Conservation (phyloP, 30 jellyfish, hydroid and myxozoan species). For the Hydractinia symbiolongicarpus region DNA sequence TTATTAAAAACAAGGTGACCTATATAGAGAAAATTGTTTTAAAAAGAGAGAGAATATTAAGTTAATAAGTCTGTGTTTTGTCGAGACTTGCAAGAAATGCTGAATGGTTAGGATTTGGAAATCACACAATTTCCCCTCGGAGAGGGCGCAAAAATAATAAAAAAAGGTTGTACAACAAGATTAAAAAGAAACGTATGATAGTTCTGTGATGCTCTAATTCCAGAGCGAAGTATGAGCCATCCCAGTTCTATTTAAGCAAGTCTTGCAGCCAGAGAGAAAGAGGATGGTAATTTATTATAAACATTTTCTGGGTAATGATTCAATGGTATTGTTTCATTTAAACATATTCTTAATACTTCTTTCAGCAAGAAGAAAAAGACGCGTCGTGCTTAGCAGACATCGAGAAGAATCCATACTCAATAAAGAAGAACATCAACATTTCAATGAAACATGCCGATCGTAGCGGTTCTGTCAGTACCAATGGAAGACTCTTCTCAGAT, state of each 20-base stretch:
- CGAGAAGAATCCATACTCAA: constrained; percentile 39
- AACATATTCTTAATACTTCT: background rate
- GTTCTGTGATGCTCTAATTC: too few relatives aligned
- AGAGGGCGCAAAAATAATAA: too few relatives aligned
- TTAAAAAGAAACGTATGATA: too few relatives aligned
- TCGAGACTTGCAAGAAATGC: too few relatives aligned
- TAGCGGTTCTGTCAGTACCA: background rate
- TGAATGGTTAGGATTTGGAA: too few relatives aligned
- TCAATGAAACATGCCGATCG: constrained; percentile 21
- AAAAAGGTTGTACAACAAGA: too few relatives aligned
- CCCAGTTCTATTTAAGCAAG: background rate
- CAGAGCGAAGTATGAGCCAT: too few relatives aligned
- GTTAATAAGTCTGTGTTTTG: too few relatives aligned
- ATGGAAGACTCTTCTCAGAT: background rate
- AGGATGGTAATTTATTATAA: background rate
- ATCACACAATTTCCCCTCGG: too few relatives aligned
- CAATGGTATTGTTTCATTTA: background rate
- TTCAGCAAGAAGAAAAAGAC: constrained; percentile 29
- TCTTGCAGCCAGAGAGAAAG: background rate
- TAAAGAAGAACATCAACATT: constrained; percentile 33
- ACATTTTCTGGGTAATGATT: background rate
- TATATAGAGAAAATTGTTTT: too few relatives aligned
- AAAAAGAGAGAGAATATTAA: too few relatives aligned
- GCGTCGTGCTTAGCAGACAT: constrained; percentile 18
- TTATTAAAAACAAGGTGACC: too few relatives aligned